phyloP scores from a whole-genome alignment of 1,140 invertebrate species.

The Eueides isabella region DNA sequence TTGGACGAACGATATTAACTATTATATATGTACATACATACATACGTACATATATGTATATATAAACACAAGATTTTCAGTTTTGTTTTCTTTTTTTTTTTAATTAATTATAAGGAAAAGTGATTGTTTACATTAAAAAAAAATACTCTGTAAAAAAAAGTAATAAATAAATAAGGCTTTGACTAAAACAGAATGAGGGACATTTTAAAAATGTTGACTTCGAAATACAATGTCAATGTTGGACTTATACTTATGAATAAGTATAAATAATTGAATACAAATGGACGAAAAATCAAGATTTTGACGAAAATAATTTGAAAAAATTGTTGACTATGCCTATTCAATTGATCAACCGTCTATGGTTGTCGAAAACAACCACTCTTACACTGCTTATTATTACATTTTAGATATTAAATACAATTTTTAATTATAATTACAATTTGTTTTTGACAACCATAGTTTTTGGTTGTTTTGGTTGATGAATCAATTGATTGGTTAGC shows the following conservation, averaged over 20 bases:
- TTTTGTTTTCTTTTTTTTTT: neutral
- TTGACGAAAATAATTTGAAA: neutral
- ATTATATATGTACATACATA: neutral
- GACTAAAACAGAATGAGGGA: neutral
- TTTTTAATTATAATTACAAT: constrained; percentile 1
- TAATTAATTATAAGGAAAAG: constrained; percentile 8
- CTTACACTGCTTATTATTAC: constrained; percentile 2
- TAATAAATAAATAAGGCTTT: neutral
- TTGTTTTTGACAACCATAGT: neutral
- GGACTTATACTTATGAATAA: neutral
- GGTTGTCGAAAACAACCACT: neutral
- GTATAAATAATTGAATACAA: neutral
- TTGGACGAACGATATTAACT: neutral
- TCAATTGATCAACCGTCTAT: neutral
- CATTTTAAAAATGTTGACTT: neutral
- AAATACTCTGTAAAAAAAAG: neutral
- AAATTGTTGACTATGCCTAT: neutral
- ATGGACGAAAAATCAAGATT: neutral
- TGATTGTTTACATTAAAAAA: neutral
- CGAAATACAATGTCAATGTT: neutral
- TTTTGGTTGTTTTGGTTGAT: neutral
- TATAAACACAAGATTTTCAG: neutral
- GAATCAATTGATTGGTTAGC: too few relatives aligned
- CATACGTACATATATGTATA: neutral
- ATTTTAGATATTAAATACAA: neutral